These are phyloP conservation scores for Psilopsiagon aymara DNA, from an alignment of 2,113 vertebrate genomes.

Conservation along the genomic window DNA sequence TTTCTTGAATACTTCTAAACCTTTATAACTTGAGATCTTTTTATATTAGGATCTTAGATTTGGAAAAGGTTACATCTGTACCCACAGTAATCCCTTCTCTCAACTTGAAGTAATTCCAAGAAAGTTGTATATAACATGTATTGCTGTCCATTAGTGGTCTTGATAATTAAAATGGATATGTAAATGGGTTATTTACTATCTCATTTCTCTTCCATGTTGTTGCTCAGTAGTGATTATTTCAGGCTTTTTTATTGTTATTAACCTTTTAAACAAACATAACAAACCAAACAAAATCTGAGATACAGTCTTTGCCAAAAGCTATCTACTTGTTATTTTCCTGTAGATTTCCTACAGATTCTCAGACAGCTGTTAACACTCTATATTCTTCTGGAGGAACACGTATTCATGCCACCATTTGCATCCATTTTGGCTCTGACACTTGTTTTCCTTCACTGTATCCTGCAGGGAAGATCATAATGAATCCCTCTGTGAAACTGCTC, in stretches of 20 bases:
- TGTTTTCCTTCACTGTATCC: conserved; percentile 4
- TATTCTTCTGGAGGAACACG: neutral
- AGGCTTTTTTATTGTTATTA: neutral
- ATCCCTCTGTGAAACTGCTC: neutral
- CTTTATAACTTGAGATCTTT: neutral
- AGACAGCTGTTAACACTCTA: conserved; percentile 1
- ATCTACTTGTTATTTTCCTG: neutral
- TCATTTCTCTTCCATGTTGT: neutral
- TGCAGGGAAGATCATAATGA: neutral
- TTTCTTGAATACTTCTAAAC: neutral
- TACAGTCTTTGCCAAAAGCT: neutral
- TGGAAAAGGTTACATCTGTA: neutral
- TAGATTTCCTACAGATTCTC: neutral
- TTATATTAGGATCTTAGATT: neutral
- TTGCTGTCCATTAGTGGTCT: neutral
- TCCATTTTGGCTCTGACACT: neutral
- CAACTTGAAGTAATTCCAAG: neutral
- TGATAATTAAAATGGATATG: neutral
- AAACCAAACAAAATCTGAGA: neutral
- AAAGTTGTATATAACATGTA: neutral
- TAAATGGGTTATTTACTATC: neutral
- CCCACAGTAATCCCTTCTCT: neutral
- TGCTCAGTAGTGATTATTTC: neutral
- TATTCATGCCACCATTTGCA: neutral
- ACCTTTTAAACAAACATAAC: neutral